These are phyloP conservation scores for Stomorhina lunata DNA, from an alignment of 2,888 invertebrate species.

Conservation along the genomic window DNA sequence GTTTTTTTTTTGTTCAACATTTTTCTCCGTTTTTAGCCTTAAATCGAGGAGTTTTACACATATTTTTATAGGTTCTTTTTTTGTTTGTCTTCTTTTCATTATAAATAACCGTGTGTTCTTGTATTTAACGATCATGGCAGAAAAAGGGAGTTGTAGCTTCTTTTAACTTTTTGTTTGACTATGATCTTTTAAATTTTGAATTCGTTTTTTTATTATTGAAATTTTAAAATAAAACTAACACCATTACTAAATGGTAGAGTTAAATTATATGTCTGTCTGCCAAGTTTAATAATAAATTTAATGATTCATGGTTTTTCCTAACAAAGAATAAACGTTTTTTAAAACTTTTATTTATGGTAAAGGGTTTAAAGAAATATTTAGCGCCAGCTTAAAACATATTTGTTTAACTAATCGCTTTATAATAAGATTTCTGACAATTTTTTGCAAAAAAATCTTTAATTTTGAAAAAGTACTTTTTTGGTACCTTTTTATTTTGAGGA, in stretches of 20 bases:
- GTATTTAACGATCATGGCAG: slow-evolving; percentile 54
- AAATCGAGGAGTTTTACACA: slow-evolving; percentile 65
- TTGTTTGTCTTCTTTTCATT: slow-evolving; percentile 57
- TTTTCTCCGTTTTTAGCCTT: slow-evolving; percentile 59
- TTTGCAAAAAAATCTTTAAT: too few species aligned
- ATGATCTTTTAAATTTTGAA: too few species aligned
- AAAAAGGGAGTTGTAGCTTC: slow-evolving; percentile 57
- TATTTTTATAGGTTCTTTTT: slow-evolving; percentile 58
- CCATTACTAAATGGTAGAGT: too few species aligned
- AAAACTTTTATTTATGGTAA: slow-evolving; percentile 40
- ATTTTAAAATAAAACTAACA: too few species aligned
- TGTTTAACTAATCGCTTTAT: too few species aligned
- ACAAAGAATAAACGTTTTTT: slow-evolving; percentile 20
- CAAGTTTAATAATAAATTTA: too few species aligned
- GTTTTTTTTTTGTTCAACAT: slow-evolving; percentile 32
- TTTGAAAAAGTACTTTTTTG: too few species aligned
- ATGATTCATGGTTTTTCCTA: slow-evolving; percentile 36
- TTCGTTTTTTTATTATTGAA: too few species aligned
- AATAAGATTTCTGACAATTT: too few species aligned
- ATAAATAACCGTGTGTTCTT: slow-evolving; percentile 60
- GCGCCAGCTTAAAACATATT: slow-evolving; percentile 70
- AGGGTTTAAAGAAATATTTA: slow-evolving; percentile 28
- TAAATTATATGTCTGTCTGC: too few species aligned
- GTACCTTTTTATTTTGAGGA: not conserved
- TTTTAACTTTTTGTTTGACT: slow-evolving; percentile 31